Evolutionary conservation across 1,140 invertebrate species (phyloP).

Genomic region (Drosophila santomea): DNA sequence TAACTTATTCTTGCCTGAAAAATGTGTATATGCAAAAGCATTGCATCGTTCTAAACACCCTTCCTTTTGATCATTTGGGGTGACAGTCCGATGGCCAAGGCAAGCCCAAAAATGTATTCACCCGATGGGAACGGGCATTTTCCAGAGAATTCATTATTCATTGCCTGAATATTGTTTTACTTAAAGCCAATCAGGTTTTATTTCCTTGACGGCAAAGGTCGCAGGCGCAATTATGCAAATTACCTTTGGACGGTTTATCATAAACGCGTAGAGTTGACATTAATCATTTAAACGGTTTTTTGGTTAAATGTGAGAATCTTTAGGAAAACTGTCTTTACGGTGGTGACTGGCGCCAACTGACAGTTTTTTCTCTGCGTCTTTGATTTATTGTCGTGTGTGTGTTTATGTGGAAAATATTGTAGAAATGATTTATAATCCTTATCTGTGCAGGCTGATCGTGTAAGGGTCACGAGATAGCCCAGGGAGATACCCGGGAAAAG

Average conservation of each 20-base stretch:
- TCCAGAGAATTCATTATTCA: conserved; percentile 18
- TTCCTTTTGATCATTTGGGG: not conserved
- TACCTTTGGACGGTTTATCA: conserved; percentile 59
- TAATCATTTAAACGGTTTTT: conserved; percentile 70
- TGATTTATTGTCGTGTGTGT: conserved; percentile 73
- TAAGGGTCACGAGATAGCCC: conserved; percentile 58
- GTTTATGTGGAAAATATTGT: conserved; percentile 75
- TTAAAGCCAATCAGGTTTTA: conserved; percentile 32
- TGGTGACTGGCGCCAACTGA: conserved; percentile 75
- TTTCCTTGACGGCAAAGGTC: conserved; percentile 43
- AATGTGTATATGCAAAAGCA: not conserved
- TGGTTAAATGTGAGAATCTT: conserved; percentile 69
- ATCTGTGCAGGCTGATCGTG: conserved; percentile 71
- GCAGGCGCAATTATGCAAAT: conserved; percentile 73
- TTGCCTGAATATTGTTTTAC: conserved; percentile 6
- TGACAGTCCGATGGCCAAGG: too few species aligned
- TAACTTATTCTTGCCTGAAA: too few species aligned
- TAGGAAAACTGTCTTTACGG: conserved; percentile 49
- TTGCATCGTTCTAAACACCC: not conserved
- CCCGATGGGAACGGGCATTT: not conserved
- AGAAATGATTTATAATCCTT: conserved; percentile 82
- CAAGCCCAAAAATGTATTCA: not conserved
- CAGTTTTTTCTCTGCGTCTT: conserved; percentile 60
- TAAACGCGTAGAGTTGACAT: conserved; percentile 70
- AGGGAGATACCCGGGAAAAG: conserved; percentile 12